Percentiles rank a stretch among this genome's conserved stretches.
phyloP scores from a whole-genome alignment of 2,113 vertebrate genomes.

The Panthera uncia region DNA sequence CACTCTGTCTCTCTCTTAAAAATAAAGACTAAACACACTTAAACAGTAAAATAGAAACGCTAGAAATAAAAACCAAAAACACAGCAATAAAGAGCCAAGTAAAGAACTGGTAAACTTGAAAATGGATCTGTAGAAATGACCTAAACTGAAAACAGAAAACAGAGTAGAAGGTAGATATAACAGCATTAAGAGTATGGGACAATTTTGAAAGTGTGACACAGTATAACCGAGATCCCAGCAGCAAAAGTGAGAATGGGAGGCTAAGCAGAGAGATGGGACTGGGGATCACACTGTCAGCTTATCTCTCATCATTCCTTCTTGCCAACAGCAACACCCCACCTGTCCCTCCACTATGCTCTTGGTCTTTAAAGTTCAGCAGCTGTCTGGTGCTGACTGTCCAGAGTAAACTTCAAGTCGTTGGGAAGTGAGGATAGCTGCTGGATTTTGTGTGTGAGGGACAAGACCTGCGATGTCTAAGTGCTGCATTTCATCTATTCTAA shows the following conservation, averaged over 20 bases:
- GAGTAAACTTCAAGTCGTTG: not conserved
- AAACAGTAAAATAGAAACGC: not conserved
- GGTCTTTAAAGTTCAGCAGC: not conserved
- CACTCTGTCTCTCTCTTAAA: too few species aligned
- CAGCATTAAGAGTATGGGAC: too few species aligned
- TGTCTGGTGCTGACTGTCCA: not conserved
- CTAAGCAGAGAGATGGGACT: not conserved
- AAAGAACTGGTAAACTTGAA: not conserved
- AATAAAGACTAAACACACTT: too few species aligned
- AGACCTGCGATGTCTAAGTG: not conserved
- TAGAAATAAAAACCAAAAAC: not conserved
- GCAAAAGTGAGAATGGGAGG: not conserved
- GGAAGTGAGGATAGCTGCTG: not conserved
- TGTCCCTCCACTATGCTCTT: not conserved
- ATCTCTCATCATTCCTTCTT: not conserved
- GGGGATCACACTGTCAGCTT: not conserved
- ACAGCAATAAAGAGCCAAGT: not conserved
- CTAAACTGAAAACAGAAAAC: not conserved
- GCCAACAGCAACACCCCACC: not conserved
- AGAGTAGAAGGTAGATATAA: not conserved
- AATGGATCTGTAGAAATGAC: not conserved
- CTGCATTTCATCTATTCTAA: not conserved
- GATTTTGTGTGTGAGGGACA: not conserved
- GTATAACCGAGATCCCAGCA: not conserved
- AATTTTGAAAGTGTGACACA: not conserved